phyloP scores from a whole-genome alignment of 92 coral and sea anemone genomes.

The Montipora capitata region DNA sequence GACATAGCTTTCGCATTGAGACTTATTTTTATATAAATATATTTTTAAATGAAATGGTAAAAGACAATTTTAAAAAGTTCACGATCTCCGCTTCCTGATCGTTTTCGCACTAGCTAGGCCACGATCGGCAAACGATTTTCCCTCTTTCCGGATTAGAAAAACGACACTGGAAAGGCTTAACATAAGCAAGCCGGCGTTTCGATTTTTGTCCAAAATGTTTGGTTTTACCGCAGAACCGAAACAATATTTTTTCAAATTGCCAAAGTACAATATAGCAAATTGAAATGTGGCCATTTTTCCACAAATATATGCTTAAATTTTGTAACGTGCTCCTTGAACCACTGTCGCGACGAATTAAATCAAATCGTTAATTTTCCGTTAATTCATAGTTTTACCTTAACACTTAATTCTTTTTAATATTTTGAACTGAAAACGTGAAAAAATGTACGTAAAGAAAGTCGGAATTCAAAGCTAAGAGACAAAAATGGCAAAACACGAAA shows the following conservation, averaged over 20 bases:
- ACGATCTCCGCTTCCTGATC: conserved; percentile 8
- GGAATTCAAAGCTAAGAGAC: too few relatives aligned
- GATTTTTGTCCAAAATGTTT: neutral
- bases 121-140: neutral
- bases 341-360: too few relatives aligned
- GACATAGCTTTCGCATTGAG: neutral
- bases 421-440: too few relatives aligned
- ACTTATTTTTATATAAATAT: too few relatives aligned
- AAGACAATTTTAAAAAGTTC: neutral
- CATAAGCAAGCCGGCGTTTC: neutral
- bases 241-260: neutral
- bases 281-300: neutral
- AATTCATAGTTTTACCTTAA: too few relatives aligned
- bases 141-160: conserved; percentile 16
- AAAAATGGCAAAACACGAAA: too few relatives aligned
- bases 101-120: neutral
- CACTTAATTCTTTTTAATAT: too few relatives aligned
- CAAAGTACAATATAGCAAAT: neutral
- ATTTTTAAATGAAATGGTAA: neutral
- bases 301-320: too few relatives aligned
- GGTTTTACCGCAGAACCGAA: neutral
- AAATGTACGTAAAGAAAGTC: too few relatives aligned
- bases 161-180: neutral
- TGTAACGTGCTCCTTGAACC: too few relatives aligned
- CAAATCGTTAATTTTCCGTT: too few relatives aligned